Base-by-base conservation (phyloP, 2,888 invertebrate species). In the Psococerastis gibbosa region DNA sequence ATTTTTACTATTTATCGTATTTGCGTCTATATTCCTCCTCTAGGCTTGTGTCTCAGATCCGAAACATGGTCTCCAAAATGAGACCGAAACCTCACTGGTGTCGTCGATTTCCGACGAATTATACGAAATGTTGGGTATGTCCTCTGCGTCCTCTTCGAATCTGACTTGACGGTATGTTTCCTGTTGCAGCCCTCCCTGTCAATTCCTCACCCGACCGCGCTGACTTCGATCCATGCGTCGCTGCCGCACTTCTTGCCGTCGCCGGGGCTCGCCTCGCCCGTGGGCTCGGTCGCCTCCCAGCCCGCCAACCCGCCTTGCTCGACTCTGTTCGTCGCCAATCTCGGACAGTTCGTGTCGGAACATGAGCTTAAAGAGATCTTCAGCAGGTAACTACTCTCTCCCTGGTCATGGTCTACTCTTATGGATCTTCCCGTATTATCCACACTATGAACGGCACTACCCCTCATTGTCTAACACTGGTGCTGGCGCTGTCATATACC, bases 291-390 rank as follows among this genome's bases (percentile, higher is more conserved):
- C 60, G 51, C 63, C 61, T 56, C 65, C 62, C 56, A 65, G 64
- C 53, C 64, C 62, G 52, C 57, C 64, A 55, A 61, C 62, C 56
- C 84, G 54, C 92, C 92, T 55, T 94, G 92, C 72, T 91, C 91
- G 56, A 97, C 97, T 53, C 78, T 97, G 53, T 97, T 97, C 70
- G 94, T 97, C 60, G 95, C 95, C 59, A 97, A 97, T 68, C 75
- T 97, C 60, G 94, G 95, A 54, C 89, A 89, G 66, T 91, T 88
- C 65, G 92, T 94, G 58, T 91, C 89, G 53, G 97, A 97, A 67
- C 94, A 95, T 61, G 95, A 97, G 66, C 78, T 97, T 55, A 94
- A 94, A 71, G 92, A 94, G 67, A 83, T 97, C 61, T 94, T 95
- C 69, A 84, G 84, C 76, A 92, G 91, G 92, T 94, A 66, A 67